Evolutionary conservation across 2,797 vertebrate genomes (phyloP), one percentile per base, ranked within the genome.

Genomic region (Falco columbarius): DNA sequence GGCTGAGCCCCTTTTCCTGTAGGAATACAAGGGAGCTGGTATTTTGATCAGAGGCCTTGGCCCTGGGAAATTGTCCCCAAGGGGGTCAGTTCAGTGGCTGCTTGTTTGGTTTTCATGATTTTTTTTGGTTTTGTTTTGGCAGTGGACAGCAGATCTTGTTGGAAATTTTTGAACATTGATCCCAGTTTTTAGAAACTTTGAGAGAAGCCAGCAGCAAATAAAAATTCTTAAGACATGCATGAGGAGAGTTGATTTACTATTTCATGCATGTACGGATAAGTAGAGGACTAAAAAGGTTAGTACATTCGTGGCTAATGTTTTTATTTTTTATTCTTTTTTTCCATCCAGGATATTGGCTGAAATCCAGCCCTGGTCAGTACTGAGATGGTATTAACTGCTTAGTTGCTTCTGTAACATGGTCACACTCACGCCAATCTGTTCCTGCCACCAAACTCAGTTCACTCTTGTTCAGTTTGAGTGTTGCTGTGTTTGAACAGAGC

Each of bases 1-100:
- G 85, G 93, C 94, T 61, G 77, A 82, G 90, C 86, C 95, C 86
- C 79, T 96, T 75, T 97, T 97, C 93, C 97, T 97, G 85, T 52
- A 85, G 67, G 58, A 84, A 47, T 91, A 79, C 58, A 56, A 75
- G 89, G 75, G 68, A 92, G 29, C 6, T 83, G 89, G 81, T 83
- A 47, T 95, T 94, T 90, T 83, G 68, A 68, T 91, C 81, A 55
- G 70, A 62, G 71, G 72, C 86, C 74, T 89, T 87, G 84, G 77
- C 72, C 59, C 58, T 95, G 84, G 92, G 75, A 91, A 92, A 47
- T 68, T 90, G 83, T 81, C 91, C 51, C 81, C 40, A 66, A 72
- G 52, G 36, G 36, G 73, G 61, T 93, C 72, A 83, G 20, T 70
- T 93, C 55, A 74, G 71, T 38, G 55, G 38, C 59, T 75, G 58